Evolutionary conservation across 2,888 invertebrate genomes (phyloP).

Genomic region (Diplazon laetatorius): DNA sequence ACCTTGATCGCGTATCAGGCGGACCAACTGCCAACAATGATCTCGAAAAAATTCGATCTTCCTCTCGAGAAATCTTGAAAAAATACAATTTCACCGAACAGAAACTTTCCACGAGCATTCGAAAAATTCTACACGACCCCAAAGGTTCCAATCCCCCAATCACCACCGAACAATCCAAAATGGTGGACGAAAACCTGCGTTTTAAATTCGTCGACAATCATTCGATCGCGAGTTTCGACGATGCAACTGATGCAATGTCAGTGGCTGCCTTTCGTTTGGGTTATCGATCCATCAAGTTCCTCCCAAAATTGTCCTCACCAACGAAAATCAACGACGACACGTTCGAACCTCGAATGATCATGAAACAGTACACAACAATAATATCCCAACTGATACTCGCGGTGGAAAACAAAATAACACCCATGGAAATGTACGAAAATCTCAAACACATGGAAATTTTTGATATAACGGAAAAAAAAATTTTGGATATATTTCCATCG

Average conservation of each 20-base stretch:
- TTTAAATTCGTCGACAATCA: constrained; percentile 72
- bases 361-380: constrained; percentile 72
- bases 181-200: constrained; percentile 62
- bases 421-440: constrained; percentile 70
- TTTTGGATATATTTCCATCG: constrained; percentile 72
- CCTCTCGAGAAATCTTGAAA: constrained; percentile 82
- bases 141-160: constrained; percentile 4
- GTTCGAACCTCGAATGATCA: constrained; percentile 60
- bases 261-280: constrained; percentile 67
- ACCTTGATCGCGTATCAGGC: constrained; percentile 81
- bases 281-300: constrained; percentile 71
- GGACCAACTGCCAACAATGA: constrained; percentile 84
- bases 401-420: constrained; percentile 71
- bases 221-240: constrained; percentile 70
- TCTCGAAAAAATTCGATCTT: constrained; percentile 49
- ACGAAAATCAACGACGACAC: too few relatives aligned
- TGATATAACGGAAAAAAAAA: constrained; percentile 69
- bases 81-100: constrained; percentile 78
- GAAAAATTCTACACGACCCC: constrained; percentile 66
- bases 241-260: constrained; percentile 73
- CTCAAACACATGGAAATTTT: constrained; percentile 71
- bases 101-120: constrained; percentile 77
- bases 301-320: too few relatives aligned
- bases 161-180: constrained; percentile 3
- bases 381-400: constrained; percentile 73